Evolutionary conservation across 2,888 invertebrate genomes (phyloP).

Genomic region (Malthinus seriepunctatus): DNA sequence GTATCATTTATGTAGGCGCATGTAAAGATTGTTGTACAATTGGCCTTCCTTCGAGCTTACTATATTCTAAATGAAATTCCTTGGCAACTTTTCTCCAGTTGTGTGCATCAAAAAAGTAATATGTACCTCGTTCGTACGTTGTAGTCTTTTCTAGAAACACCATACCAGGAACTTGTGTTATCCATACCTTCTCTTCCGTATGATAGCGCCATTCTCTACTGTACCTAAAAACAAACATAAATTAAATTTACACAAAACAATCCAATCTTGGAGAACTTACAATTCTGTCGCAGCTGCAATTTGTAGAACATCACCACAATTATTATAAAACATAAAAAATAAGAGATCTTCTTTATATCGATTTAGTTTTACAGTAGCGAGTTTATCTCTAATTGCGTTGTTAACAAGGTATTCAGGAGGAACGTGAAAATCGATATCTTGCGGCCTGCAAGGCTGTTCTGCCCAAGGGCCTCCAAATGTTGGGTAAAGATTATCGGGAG

Average conservation of each 20-base stretch:
- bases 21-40: conserved; percentile 64
- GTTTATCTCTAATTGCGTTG: conserved; percentile 90
- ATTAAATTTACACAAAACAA: conserved; percentile 17
- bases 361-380: conserved; percentile 93
- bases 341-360: conserved; percentile 98
- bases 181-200: conserved; percentile 98
- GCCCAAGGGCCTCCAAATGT: conserved; percentile 99
- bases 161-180: conserved; percentile 95
- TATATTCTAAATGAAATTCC: conserved; percentile 98
- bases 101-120: conserved; percentile 98
- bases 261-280: conserved; percentile 63
- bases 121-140: conserved; percentile 97
- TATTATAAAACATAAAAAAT: conserved; percentile 99
- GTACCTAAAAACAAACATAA: conserved; percentile 66
- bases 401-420: conserved; percentile 99
- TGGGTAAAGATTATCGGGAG: conserved; percentile 96
- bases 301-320: conserved; percentile 97
- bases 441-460: conserved; percentile 96
- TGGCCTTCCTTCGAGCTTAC: conserved; percentile 95
- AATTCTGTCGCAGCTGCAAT: conserved; percentile 95
- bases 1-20: conserved; percentile 38
- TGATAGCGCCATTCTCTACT: conserved; percentile 99
- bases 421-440: conserved; percentile 98
- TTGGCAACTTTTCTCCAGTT: conserved; percentile 99
- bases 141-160: conserved; percentile 93